These are phyloP conservation scores for Macrosteles quadrilineatus DNA, from an alignment of 1,140 invertebrate species.

Conservation along the genomic window DNA sequence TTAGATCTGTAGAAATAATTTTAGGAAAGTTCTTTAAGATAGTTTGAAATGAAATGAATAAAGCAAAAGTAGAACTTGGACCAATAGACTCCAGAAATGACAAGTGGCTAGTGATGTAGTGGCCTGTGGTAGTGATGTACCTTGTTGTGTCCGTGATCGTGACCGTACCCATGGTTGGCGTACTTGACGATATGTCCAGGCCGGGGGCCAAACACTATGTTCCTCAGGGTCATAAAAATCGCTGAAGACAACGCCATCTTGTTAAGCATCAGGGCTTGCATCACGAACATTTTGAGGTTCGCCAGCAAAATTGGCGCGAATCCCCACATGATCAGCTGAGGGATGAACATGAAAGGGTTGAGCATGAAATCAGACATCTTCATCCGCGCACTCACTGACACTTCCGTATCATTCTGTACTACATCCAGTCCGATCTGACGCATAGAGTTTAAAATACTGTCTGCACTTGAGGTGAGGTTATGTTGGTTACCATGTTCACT, in stretches of 20 bases:
- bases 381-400: conserved; percentile 3
- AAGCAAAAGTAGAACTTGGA: too few relatives aligned
- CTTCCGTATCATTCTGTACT: neutral
- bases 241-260: conserved; percentile 43
- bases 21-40: too few relatives aligned
- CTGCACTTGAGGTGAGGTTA: too few relatives aligned
- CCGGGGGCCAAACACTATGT: conserved; percentile 44
- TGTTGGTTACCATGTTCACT: too few relatives aligned
- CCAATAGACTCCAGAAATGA: too few relatives aligned
- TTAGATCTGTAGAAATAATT: too few relatives aligned
- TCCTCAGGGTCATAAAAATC: conserved; percentile 42
- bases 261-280: conserved; percentile 45
- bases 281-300: conserved; percentile 44
- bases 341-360: conserved; percentile 38
- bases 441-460: neutral
- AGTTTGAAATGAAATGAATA: too few relatives aligned
- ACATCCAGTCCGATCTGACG: neutral
- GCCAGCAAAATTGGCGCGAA: conserved; percentile 42
- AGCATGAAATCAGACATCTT: conserved; percentile 36
- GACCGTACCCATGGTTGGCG: conserved; percentile 42
- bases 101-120: too few relatives aligned
- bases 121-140: too few relatives aligned
- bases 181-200: conserved; percentile 40
- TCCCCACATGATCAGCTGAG: conserved; percentile 39
- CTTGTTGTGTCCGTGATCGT: neutral